Base-by-base conservation (phyloP, 2,888 invertebrate genomes). In the Eulithis testata region DNA sequence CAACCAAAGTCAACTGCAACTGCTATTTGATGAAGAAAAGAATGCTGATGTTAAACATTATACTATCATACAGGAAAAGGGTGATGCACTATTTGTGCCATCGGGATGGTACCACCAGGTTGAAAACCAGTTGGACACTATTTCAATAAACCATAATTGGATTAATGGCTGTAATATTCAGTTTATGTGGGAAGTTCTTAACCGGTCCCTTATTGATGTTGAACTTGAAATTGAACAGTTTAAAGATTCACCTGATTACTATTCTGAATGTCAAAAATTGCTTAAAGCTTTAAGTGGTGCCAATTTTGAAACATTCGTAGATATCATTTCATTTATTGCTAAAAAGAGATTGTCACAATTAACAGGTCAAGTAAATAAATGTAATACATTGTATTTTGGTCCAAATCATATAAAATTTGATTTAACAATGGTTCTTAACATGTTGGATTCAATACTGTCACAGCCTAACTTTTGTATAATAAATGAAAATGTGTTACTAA, bases 51-150 rank as follows among this genome's bases (percentile, higher is more conserved):
- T 89, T 5, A 84, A 81, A 71, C 94, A 93, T 79, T 95, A 94
- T 78, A 95, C 96, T 83, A 87, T 98, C 21, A 94, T 96, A 74
- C 99, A 99, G 93, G 94, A 96, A 75, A 90, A 95, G 62, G 98
- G 98, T 61, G 97, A 99, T 91, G 96, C 97, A 14, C 94, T 99
- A 72, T 99, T 99, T 94, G 97, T 99, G 51, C 99, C 99, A 27
- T 97, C 98, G 64, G 97, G 98, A 44, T 99, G 99, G 99, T 95
- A 97, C 87, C 99, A 99, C 93, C 98, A 99, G 94, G 99, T 99
- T 60, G 95, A 95, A 92, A 99, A 99, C 93, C 78, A 97, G 83
- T 95, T 96, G 69, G 97, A 99, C 82, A 98, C 99, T 40, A 97
- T 99, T 79, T 99, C 99, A 0, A 95, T 99, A 54, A 99, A 99